Evolutionary conservation across 2,797 vertebrate genomes (phyloP).

Genomic region (Cyprinodon diabolis): DNA sequence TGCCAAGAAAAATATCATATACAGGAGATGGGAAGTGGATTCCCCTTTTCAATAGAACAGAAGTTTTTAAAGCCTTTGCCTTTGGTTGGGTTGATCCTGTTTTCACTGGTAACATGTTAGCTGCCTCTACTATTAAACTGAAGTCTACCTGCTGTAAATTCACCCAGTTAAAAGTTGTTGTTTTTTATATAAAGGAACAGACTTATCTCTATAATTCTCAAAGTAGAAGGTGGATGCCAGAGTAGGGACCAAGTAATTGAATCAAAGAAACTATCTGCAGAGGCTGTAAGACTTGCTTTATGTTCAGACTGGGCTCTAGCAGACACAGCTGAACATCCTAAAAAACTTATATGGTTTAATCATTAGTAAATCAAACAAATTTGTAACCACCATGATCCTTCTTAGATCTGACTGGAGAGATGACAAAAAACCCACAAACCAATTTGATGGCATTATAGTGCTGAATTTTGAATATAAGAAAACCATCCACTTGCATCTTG

Average conservation of each 20-base stretch:
- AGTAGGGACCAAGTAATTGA: no score
- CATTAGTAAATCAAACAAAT: neutral
- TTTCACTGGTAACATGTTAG: neutral
- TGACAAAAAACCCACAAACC: no score
- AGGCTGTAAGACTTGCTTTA: no score
- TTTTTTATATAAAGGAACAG: neutral
- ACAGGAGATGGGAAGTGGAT: neutral
- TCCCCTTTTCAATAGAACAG: neutral
- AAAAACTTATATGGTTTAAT: neutral
- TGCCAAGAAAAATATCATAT: neutral
- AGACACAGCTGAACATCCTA: neutral
- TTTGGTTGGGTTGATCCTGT: neutral
- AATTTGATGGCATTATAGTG: no score
- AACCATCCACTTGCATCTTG: neutral
- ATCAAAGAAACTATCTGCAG: no score
- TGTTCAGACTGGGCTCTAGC: no score
- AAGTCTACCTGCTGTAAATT: neutral
- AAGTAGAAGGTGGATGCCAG: no score
- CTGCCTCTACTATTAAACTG: neutral
- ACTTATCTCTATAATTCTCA: neutral
- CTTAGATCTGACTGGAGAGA: neutral
- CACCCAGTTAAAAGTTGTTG: neutral
- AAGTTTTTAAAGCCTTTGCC: no score
- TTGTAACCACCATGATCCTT: neutral
- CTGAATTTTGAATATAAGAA: no score